Base-by-base conservation (phyloP, 2,797 vertebrate genomes). In the Schizopygopsis malacanthus region DNA sequence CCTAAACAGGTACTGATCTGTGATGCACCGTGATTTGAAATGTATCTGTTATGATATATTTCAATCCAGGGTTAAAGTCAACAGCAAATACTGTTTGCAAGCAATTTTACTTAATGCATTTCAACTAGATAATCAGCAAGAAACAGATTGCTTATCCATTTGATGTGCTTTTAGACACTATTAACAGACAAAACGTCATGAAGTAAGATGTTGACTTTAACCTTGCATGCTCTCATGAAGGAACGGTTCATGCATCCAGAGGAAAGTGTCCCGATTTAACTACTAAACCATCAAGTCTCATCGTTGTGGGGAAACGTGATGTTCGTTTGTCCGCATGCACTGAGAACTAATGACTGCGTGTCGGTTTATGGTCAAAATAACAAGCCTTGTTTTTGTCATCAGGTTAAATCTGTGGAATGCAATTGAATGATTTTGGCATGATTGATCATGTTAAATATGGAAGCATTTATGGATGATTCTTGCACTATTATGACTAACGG, bases 201-300 rank as follows among this genome's bases (percentile, higher is more conserved):
- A 50, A 67, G 25, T 2, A 22, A 15, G 37, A 54, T 41, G 76
- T 85, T 85, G 83, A 67, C 78, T 81, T 37, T 79, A 81, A 81
- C 81, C 43, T 83, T 78, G 88, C 88, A 89, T 89, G 88, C 54
- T 82, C 56, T 83, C 50, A 50, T 8, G 6, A 41, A 77, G 45
- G 73, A 85, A 82, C 6, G 13, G 86, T 80, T 79, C 25, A n/a
- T 75, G 9, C 61, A 71, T 25, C 56, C n/a, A 15, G 13, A 59
- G 33, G 50, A 43, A 81, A 67, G 63, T 61, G n/a, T 82, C 20
- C 41, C 67, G 25, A 72, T 81, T 75, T 70, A 59, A 81, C 70
- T 59, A 87, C 70, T 84, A 84, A 84, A 87, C 82, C 82, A 77
- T 81, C 12, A 41, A 45, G 37, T 67, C 56, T 25, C n/a, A 72